Conservation (phyloP, 2,113 vertebrate genomes). For the Apteryx mantelli region DNA sequence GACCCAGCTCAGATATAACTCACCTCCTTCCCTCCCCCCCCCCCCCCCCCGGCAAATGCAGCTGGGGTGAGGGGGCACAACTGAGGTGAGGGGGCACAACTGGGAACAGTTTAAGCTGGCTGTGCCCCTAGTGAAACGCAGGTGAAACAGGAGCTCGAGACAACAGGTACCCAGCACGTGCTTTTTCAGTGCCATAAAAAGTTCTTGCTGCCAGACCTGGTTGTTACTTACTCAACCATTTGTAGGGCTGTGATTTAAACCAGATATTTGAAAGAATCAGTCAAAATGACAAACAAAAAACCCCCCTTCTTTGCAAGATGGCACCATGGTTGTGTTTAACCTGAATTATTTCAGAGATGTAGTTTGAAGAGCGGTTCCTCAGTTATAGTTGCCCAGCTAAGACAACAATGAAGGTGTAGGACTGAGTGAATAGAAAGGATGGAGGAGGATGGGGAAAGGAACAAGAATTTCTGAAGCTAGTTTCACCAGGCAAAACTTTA, state of each 20-base stretch:
- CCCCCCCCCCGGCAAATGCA: fast-evolving
- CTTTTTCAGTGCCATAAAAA: not conserved
- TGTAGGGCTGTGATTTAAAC: not conserved
- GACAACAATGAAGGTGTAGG: not conserved
- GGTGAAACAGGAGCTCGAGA: not conserved
- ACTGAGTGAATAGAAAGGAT: not conserved
- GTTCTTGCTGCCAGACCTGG: not conserved
- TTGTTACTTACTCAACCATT: not conserved
- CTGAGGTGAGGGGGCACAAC: not conserved
- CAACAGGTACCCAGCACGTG: not conserved
- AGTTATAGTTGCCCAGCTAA: not conserved
- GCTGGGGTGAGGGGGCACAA: not conserved
- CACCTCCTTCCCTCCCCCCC: not conserved
- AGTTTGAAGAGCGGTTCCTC: not conserved
- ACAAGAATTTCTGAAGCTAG: not conserved
- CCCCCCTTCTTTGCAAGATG: not conserved
- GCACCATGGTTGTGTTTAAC: not conserved
- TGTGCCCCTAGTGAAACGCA: not conserved
- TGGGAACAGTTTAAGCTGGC: not conserved
- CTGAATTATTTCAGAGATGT: not conserved
- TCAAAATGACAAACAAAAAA: not conserved
- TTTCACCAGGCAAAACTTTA: not conserved
- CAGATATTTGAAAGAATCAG: not conserved
- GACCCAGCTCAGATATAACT: not conserved
- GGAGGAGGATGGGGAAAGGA: not conserved